Percentiles rank a stretch among this genome's conserved stretches.
phyloP scores from a whole-genome alignment of 1,140 invertebrate species.

The Leptoteleia sp. region DNA sequence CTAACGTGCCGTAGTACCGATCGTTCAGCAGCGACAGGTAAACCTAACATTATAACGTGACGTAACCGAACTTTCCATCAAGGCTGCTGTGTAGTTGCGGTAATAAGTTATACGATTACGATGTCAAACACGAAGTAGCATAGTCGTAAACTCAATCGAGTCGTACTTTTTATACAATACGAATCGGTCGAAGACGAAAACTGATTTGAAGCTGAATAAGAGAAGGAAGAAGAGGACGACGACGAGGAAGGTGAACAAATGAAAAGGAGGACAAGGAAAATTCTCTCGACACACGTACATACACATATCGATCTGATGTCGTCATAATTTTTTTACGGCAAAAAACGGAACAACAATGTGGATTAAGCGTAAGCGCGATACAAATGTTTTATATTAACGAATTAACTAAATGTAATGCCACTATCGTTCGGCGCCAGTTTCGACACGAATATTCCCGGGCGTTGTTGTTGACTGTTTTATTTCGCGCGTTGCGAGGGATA shows the following conservation, averaged over 20 bases:
- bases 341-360: slow-evolving; percentile 15
- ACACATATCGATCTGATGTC: slow-evolving; percentile 59
- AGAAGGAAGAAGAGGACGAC: too few relatives aligned
- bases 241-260: not conserved
- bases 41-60: too few relatives aligned
- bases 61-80: too few relatives aligned
- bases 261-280: not conserved
- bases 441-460: slow-evolving; percentile 16
- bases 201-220: too few relatives aligned
- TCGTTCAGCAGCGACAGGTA: too few relatives aligned
- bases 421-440: slow-evolving; percentile 22
- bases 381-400: slow-evolving; percentile 34
- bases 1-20: too few relatives aligned
- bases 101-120: too few relatives aligned
- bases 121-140: too few relatives aligned
- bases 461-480: slow-evolving; percentile 47
- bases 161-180: too few relatives aligned
- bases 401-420: slow-evolving; percentile 4
- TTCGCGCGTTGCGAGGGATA: slow-evolving; percentile 14
- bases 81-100: too few relatives aligned
- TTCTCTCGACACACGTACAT: slow-evolving; percentile 12
- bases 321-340: slow-evolving; percentile 14
- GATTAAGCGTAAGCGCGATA: not conserved
- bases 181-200: too few relatives aligned
- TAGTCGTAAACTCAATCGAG: too few relatives aligned